Percentiles rank a stretch among this genome's conserved stretches.
These are phyloP conservation scores for Phocides pigmalion DNA, from an alignment of 1,140 invertebrate genomes.

Conservation along the genomic window DNA sequence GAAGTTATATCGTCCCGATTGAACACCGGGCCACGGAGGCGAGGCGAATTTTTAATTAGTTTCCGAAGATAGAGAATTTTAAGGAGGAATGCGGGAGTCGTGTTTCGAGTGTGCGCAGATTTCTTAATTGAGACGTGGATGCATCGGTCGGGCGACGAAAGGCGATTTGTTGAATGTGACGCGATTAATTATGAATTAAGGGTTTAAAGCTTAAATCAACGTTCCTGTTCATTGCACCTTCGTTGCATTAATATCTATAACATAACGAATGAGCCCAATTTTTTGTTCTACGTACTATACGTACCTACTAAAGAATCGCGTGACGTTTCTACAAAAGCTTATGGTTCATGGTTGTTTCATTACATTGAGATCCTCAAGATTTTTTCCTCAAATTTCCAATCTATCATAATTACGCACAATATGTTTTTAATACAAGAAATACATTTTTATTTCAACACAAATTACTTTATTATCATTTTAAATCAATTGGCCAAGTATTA, in stretches of 20 bases:
- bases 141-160: constrained; percentile 47
- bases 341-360: constrained; percentile 35
- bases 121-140: constrained; percentile 76
- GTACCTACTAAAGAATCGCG: constrained; percentile 51
- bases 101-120: constrained; percentile 68
- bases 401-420: too few relatives aligned
- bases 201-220: constrained; percentile 54
- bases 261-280: constrained; percentile 53
- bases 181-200: constrained; percentile 68
- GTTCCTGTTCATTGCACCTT: constrained; percentile 38
- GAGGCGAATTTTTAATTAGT: constrained; percentile 84
- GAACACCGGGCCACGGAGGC: constrained; percentile 72
- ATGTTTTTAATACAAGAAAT: too few relatives aligned
- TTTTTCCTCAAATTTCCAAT: not conserved
- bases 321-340: constrained; percentile 39
- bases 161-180: constrained; percentile 60
- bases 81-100: constrained; percentile 73
- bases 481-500: not conserved
- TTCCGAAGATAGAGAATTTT: constrained; percentile 81
- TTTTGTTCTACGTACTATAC: constrained; percentile 54
- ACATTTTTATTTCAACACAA: not conserved
- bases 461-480: constrained; percentile 19
- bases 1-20: constrained; percentile 82
- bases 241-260: constrained; percentile 34
- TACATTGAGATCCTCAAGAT: not conserved